These are phyloP conservation scores for Biston betularia DNA, from an alignment of 2,888 invertebrate species.

Conservation along the genomic window DNA sequence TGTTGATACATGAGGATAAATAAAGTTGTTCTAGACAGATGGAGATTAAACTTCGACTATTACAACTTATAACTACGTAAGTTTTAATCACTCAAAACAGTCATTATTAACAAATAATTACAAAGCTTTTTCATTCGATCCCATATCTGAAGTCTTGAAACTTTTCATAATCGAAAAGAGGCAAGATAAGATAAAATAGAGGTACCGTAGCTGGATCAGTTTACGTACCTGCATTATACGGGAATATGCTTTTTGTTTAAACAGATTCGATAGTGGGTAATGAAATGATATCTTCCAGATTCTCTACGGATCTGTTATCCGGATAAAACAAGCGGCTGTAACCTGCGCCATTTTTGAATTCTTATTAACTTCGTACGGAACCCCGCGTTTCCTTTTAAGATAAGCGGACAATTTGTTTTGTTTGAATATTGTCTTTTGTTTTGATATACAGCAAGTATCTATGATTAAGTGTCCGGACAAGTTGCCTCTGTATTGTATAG, in stretches of 20 bases:
- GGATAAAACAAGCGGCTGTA: conserved; percentile 72
- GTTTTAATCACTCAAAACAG: conserved; percentile 25
- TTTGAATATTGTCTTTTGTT: conserved; percentile 49
- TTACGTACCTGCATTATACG: conserved; percentile 46
- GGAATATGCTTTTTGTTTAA: conserved; percentile 64
- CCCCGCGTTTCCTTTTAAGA: conserved; percentile 59
- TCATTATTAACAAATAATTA: conserved; percentile 36
- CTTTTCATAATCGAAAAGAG: conserved; percentile 35
- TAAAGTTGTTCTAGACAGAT: not conserved
- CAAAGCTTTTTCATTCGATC: conserved; percentile 23
- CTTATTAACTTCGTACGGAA: conserved; percentile 59
- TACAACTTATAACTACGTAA: not conserved
- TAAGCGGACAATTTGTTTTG: conserved; percentile 67
- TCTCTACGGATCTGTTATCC: conserved; percentile 59
- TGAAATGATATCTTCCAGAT: conserved; percentile 69
- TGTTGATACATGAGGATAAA: too few species aligned
- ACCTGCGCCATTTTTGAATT: conserved; percentile 71
- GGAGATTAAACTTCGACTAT: not conserved
- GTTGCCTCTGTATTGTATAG: not conserved
- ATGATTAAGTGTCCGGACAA: conserved; percentile 19
- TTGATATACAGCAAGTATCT: conserved; percentile 21
- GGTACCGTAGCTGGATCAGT: conserved; percentile 26
- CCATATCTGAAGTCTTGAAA: conserved; percentile 26
- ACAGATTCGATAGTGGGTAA: conserved; percentile 67
- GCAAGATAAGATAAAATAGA: conserved; percentile 34